Base-by-base conservation (phyloP, 1,140 invertebrate genomes). In the Formica selysi region DNA sequence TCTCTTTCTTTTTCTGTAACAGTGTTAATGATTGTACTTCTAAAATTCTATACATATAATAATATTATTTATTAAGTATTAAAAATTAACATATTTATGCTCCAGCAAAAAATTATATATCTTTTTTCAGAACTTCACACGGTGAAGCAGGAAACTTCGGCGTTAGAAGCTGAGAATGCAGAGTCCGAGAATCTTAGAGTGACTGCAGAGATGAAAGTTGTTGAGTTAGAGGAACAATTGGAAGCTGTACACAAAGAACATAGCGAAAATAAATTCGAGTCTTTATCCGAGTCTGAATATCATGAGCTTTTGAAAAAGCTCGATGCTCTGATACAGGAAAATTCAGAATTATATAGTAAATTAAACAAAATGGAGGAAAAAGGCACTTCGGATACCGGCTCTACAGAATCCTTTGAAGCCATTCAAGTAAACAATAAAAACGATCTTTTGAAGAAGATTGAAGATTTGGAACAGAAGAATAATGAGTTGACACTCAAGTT, bases 151-250 rank as follows among this genome's bases (percentile, higher is more conserved):
- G 96, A 96, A 91, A 95, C 96, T 84, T 95, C 95, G 41, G 94
- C 95, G 89, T 93, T 97, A 80, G 96, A 97, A 92, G 96, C 96
- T 48, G 96, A 96, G 92, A 95, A 96, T 84, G 95, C 96, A 38
- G 95, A 96, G 79, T 95, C 96, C 3, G 96, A 97, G 93, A 97
- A 96, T 95, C 94, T 95, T 3, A 94, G 96, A 61, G 96, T 97
- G 0, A 95, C 96, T n/a, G 96, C 97, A 8, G 97, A 97, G 95
- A 96, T 98, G 90, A 97, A 96, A 88, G 95, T 96, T 8, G 97
- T 97, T 16, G 96, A 97, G 88, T 92, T 97, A 80, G 96, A 97
- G 93, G 97, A 97, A 92, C 96, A 97, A 92, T 92, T 97, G 22
- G 97, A 97, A 76, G 85, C 90, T 5, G 36, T 93, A 13, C 89